Evolutionary conservation across 2,888 invertebrate genomes (phyloP).

Genomic region (Agrypnus murinus): DNA sequence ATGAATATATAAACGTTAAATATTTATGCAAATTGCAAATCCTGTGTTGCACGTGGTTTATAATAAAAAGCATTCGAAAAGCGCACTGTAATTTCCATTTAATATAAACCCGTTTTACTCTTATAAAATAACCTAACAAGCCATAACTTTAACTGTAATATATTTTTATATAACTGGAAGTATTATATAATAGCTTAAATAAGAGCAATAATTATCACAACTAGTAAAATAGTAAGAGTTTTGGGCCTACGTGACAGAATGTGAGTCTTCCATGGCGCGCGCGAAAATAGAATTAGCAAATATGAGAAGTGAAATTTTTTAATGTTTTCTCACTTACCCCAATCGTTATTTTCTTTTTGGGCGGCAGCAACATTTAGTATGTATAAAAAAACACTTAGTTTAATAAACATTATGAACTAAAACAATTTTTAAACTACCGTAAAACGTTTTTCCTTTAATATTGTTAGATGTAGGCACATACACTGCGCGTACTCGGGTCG

Average conservation of each 20-base stretch:
- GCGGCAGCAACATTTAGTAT: constrained; percentile 53
- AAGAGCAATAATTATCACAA: neutral
- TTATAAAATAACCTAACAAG: too few relatives aligned
- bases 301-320: constrained; percentile 47
- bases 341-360: constrained; percentile 59
- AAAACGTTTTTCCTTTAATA: constrained; percentile 28
- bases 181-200: neutral
- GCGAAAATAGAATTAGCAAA: constrained; percentile 59
- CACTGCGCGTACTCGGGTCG: constrained; percentile 52
- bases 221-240: constrained; percentile 39
- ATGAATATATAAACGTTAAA: too few relatives aligned
- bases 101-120: neutral
- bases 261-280: constrained; percentile 59
- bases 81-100: neutral
- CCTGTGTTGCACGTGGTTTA: neutral
- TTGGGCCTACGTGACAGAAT: constrained; percentile 59
- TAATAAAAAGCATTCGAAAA: neutral
- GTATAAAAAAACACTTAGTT: constrained; percentile 61
- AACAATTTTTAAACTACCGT: constrained; percentile 37
- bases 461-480: constrained; percentile 53
- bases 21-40: too few relatives aligned
- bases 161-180: too few relatives aligned
- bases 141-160: too few relatives aligned
- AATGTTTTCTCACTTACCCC: constrained; percentile 64
- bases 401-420: constrained; percentile 61